Evolutionary conservation across 2,797 vertebrate genomes (phyloP).

Genomic region (Alauda arvensis): DNA sequence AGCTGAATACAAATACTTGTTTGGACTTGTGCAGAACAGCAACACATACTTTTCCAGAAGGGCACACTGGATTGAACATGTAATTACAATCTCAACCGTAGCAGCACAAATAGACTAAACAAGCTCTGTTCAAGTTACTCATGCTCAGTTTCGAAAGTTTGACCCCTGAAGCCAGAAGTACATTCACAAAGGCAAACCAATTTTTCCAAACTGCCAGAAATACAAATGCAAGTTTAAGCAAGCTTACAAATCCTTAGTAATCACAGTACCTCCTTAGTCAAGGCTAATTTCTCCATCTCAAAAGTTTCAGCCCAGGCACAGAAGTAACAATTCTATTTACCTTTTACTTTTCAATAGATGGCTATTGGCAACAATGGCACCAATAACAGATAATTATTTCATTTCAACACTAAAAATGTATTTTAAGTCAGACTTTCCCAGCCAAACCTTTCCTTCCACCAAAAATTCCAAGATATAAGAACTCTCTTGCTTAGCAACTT

Average conservation of each 20-base stretch:
- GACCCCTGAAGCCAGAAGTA: conserved; percentile 25
- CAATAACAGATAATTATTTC: background rate
- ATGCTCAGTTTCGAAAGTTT: background rate
- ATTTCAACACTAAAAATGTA: background rate
- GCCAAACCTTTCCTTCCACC: background rate
- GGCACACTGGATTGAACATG: background rate
- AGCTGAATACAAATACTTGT: conserved; percentile 20
- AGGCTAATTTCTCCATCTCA: background rate
- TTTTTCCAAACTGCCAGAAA: conserved; percentile 3
- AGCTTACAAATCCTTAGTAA: background rate
- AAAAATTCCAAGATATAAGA: background rate
- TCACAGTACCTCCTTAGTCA: background rate
- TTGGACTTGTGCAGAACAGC: background rate
- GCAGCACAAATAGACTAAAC: conserved; percentile 26
- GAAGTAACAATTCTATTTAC: background rate
- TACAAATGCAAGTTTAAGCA: conserved; percentile 1
- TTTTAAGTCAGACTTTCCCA: background rate
- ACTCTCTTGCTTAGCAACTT: background rate
- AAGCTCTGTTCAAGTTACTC: background rate
- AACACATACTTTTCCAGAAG: conserved; percentile 12
- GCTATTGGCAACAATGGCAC: background rate
- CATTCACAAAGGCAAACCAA: background rate
- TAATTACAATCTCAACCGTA: background rate
- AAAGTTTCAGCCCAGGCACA: background rate
- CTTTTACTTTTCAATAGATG: background rate